phyloP scores from a whole-genome alignment of 2,888 invertebrate genomes.

The Caenorhabditis angaria region DNA sequence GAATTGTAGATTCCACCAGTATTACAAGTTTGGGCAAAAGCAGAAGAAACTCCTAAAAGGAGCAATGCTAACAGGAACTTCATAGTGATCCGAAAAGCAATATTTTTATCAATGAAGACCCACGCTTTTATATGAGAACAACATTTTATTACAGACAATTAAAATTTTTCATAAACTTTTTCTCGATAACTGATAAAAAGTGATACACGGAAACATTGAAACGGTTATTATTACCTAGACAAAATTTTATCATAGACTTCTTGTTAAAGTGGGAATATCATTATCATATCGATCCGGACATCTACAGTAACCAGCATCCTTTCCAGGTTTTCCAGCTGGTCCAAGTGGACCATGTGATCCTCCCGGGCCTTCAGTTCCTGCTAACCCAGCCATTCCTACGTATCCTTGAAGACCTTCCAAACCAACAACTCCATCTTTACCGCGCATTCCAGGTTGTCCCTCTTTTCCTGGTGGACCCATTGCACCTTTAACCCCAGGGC shows the following conservation, averaged over 20 bases:
- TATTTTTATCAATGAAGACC: neutral
- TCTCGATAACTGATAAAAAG: neutral
- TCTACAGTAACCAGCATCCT: slow-evolving; percentile 42
- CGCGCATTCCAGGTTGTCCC: slow-evolving; percentile 44
- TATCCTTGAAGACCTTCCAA: slow-evolving; percentile 26
- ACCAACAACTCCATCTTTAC: slow-evolving; percentile 28
- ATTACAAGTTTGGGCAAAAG: slow-evolving; percentile 26
- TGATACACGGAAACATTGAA: no score
- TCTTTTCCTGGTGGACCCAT: slow-evolving; percentile 44
- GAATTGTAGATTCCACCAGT: slow-evolving; percentile 39
- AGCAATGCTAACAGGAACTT: neutral
- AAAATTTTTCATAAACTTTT: neutral
- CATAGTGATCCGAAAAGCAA: neutral
- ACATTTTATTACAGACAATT: neutral
- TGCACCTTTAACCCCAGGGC: slow-evolving; percentile 46
- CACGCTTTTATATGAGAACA: neutral
- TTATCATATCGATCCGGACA: slow-evolving; percentile 35
- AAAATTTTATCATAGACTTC: neutral
- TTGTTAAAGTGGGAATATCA: neutral
- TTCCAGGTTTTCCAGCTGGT: slow-evolving; percentile 27
- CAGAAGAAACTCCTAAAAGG: neutral
- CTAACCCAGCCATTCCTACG: slow-evolving; percentile 35
- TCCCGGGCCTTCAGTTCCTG: slow-evolving; percentile 33
- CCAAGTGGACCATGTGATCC: slow-evolving; percentile 31
- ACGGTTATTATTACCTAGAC: neutral